phyloP scores from a whole-genome alignment of 2,797 vertebrate genomes.

The Craterocephalus amniculus region DNA sequence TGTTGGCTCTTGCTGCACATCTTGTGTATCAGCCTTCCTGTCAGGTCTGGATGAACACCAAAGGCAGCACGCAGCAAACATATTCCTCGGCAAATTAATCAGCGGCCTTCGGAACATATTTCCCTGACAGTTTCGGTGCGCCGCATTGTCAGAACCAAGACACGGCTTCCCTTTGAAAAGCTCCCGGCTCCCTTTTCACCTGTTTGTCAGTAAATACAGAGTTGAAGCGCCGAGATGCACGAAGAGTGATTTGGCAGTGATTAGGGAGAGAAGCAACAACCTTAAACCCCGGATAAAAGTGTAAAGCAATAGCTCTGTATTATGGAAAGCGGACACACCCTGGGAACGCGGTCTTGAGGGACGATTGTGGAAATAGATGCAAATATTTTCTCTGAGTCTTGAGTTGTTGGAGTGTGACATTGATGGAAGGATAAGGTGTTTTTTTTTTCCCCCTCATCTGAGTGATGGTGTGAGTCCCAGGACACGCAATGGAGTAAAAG shows the following conservation, averaged over 20 bases:
- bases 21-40: slow-evolving; percentile 61
- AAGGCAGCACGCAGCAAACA: slow-evolving; percentile 62
- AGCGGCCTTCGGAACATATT: slow-evolving; percentile 49
- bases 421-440: slow-evolving; percentile 74
- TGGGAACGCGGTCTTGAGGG: slow-evolving; percentile 60
- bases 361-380: slow-evolving; percentile 68
- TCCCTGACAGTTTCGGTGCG: slow-evolving; percentile 51
- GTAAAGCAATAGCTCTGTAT: slow-evolving; percentile 67
- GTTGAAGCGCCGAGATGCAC: slow-evolving; percentile 28
- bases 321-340: slow-evolving; percentile 56
- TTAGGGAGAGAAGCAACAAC: slow-evolving; percentile 33
- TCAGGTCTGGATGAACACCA: slow-evolving; percentile 70
- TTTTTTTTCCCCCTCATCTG: slow-evolving; percentile 32
- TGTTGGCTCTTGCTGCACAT: slow-evolving; percentile 63
- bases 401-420: slow-evolving; percentile 71
- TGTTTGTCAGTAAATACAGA: slow-evolving; percentile 66
- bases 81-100: slow-evolving; percentile 76
- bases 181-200: slow-evolving; percentile 58
- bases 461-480: slow-evolving; percentile 59
- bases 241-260: slow-evolving; percentile 48
- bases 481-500: slow-evolving; percentile 75
- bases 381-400: slow-evolving; percentile 70
- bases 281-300: slow-evolving; percentile 52
- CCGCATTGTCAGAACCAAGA: slow-evolving; percentile 43
- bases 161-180: slow-evolving; percentile 55